Conservation (phyloP, 1,140 invertebrate genomes). For the Paracyclopina nana region DNA sequence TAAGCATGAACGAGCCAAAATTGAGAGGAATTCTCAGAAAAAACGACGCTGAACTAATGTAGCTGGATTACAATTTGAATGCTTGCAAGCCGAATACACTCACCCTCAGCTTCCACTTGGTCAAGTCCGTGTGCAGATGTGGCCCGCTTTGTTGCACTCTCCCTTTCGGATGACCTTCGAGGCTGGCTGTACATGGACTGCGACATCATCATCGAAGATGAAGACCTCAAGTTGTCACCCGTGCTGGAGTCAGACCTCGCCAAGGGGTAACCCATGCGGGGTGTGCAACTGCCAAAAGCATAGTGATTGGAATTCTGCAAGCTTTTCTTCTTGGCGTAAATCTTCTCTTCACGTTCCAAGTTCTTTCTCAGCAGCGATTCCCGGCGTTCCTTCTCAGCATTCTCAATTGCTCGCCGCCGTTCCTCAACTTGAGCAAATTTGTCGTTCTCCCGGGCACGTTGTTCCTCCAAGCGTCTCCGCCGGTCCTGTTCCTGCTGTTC, state of each 20-base stretch:
- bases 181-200: too few species aligned
- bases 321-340: constrained; percentile 46
- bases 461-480: constrained; percentile 51
- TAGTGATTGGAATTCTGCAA: constrained; percentile 44
- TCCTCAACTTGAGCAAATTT: constrained; percentile 57
- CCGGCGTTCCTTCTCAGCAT: constrained; percentile 56
- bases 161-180: too few species aligned
- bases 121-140: constrained; percentile 15
- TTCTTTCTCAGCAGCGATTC: constrained; percentile 62
- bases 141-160: constrained; percentile 4
- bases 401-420: constrained; percentile 58
- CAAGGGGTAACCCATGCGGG: too few species aligned
- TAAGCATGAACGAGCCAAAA: too few species aligned
- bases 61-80: too few species aligned
- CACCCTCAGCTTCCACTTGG: constrained; percentile 1
- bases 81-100: too few species aligned
- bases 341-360: constrained; percentile 49
- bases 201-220: too few species aligned
- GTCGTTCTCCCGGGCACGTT: constrained; percentile 48
- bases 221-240: too few species aligned
- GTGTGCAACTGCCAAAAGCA: constrained; percentile 69
- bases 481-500: constrained; percentile 67
- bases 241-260: too few species aligned
- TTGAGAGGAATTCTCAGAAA: too few species aligned
- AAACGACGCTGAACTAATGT: too few species aligned